Conservation (phyloP, 2,888 invertebrate genomes). For the Cylloceria caligata region DNA sequence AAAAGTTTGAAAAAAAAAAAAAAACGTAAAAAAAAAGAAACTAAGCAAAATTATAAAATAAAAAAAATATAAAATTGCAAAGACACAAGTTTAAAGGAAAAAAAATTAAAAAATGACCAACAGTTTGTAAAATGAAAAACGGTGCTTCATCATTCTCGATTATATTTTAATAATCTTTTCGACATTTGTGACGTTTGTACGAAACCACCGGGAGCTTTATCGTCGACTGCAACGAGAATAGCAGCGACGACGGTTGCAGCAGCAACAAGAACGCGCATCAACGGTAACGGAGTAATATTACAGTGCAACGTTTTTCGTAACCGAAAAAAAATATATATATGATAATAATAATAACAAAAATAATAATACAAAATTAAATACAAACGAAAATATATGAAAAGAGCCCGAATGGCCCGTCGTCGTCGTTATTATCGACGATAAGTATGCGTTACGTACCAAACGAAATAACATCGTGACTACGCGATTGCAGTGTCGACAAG, state of each 20-base stretch:
- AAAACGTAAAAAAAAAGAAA: slow-evolving; percentile 9
- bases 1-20: slow-evolving; percentile 4
- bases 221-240: slow-evolving; percentile 30
- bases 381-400: slow-evolving; percentile 1
- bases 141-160: slow-evolving; percentile 17
- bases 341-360: too few species aligned
- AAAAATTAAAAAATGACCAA: not conserved
- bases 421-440: slow-evolving; percentile 57
- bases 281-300: not conserved
- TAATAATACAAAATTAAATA: not conserved
- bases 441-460: slow-evolving; percentile 56
- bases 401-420: slow-evolving; percentile 48
- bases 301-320: slow-evolving; percentile 8
- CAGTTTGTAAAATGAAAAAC: slow-evolving; percentile 28
- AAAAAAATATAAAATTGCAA: too few species aligned
- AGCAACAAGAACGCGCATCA: not conserved
- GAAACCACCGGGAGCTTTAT: slow-evolving; percentile 11
- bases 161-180: slow-evolving; percentile 6
- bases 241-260: not conserved
- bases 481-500: slow-evolving; percentile 60
- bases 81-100: not conserved
- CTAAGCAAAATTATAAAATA: too few species aligned
- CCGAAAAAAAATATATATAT: too few species aligned
- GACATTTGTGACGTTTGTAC: slow-evolving; percentile 45
- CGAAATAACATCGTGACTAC: slow-evolving; percentile 59